Conservation (phyloP, 2,888 invertebrate species). For the Alitta virens region DNA sequence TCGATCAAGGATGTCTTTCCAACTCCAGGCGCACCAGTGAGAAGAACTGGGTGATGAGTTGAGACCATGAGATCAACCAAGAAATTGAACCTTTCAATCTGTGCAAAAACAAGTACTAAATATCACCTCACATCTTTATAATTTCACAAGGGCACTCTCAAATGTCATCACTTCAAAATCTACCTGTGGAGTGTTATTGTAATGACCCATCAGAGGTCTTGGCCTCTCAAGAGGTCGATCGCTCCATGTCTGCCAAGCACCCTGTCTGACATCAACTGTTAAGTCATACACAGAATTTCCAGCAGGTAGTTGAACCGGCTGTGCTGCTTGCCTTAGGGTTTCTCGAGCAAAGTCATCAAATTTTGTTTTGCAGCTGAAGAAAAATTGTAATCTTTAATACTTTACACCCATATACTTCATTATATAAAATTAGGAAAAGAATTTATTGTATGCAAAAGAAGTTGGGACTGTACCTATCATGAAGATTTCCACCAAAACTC, state of each 20-base stretch:
- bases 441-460: not conserved
- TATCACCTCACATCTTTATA: too few species aligned
- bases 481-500: constrained; percentile 53
- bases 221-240: constrained; percentile 40
- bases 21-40: constrained; percentile 51
- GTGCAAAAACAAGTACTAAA: not conserved
- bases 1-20: constrained; percentile 50
- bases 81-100: constrained; percentile 49
- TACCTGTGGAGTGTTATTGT: constrained; percentile 48
- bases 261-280: constrained; percentile 39
- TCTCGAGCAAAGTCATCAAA: constrained; percentile 52
- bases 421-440: not conserved
- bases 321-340: constrained; percentile 43
- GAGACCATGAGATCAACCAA: constrained; percentile 44
- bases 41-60: constrained; percentile 44
- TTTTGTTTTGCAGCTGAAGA: constrained; percentile 40
- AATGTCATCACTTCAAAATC: not conserved
- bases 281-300: constrained; percentile 49
- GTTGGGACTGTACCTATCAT: constrained; percentile 55
- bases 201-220: constrained; percentile 38
- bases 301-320: constrained; percentile 44
- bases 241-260: constrained; percentile 44
- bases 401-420: not conserved
- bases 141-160: too few species aligned
- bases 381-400: not conserved